Evolutionary conservation across 2,888 invertebrate species (phyloP), one percentile per base, ranked within the genome.

Genomic region (Macropis europaea): DNA sequence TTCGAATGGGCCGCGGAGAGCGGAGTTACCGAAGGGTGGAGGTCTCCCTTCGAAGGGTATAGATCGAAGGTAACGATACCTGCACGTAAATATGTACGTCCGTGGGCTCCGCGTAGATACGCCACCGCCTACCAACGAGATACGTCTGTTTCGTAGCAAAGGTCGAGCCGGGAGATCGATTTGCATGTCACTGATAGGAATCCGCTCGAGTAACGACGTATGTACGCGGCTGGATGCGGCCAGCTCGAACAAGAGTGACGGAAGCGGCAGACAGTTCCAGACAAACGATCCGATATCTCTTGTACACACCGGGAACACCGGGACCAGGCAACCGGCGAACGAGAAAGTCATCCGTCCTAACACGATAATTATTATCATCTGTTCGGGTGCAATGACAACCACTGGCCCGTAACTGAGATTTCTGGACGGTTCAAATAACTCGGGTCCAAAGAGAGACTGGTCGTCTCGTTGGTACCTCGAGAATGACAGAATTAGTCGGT

Each of bases 151-250:
- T 69, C 60, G 67, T 69, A 64, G 72, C 63, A 60, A 73, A 79
- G 74, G 77, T 81, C 78, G 68, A 69, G 73, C 60, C 53, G 64
- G 73, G 76, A 82, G 78, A 83, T 83, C 82, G 79, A 83, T 83
- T 82, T 79, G 78, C 83, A 76, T 82, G 83, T 83, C 83, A 83
- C 77, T 80, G 82, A 83, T 83, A 80, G 73, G 77, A 78, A 82
- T 82, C 82, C 81, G 75, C 73, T 67, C 70, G 75, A 67, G 73
- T 76, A 81, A 81, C 74, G 76, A 74, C 77, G 67, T 56, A 48
- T 60, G 48, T 38, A 52, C n/a, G 50, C 50, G 42, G 52, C 68
- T 48, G 61, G 73, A 63, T 54, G 47, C 59, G 66, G 59, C 62
- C 66, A 36, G 53, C n/a, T 30, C 32, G 47, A 38, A 3, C 45